phyloP scores from a whole-genome alignment of 1,140 invertebrate genomes.

The Drosophila carrolli region DNA sequence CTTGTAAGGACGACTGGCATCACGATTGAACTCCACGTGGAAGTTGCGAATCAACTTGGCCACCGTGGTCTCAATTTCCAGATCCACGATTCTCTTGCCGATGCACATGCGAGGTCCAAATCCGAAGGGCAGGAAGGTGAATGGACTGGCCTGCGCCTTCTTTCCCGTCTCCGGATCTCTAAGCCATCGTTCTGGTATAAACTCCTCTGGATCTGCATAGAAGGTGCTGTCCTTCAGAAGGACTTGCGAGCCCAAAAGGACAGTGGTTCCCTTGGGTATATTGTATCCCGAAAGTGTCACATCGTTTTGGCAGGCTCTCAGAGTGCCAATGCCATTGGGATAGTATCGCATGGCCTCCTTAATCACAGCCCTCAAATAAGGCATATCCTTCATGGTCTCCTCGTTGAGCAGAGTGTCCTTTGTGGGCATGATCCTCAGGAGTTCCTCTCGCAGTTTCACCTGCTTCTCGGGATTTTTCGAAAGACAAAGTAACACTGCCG shows the following conservation, averaged over 20 bases:
- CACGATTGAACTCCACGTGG: slow-evolving; percentile 85
- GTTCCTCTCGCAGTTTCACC: slow-evolving; percentile 85
- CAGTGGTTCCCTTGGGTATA: slow-evolving; percentile 89
- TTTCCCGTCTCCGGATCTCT: slow-evolving; percentile 80
- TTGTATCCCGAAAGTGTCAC: slow-evolving; percentile 91
- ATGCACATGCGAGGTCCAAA: slow-evolving; percentile 87
- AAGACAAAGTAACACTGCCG: slow-evolving; percentile 63
- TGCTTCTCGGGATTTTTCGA: slow-evolving; percentile 86
- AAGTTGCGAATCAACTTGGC: slow-evolving; percentile 87
- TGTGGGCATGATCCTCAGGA: slow-evolving; percentile 73
- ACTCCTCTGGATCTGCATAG: slow-evolving; percentile 88
- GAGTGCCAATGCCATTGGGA: slow-evolving; percentile 93
- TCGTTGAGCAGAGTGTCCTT: slow-evolving; percentile 82
- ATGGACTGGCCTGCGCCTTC: slow-evolving; percentile 47
- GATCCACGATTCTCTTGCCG: slow-evolving; percentile 88
- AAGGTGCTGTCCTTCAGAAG: slow-evolving; percentile 76
- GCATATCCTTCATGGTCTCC: slow-evolving; percentile 77
- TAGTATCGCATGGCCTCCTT: slow-evolving; percentile 90
- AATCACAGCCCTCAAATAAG: slow-evolving; percentile 86
- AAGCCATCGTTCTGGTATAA: slow-evolving; percentile 92
- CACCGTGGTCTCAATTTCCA: slow-evolving; percentile 88
- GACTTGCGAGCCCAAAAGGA: slow-evolving; percentile 35
- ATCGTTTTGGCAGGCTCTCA: slow-evolving; percentile 90
- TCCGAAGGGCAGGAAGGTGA: slow-evolving; percentile 86
- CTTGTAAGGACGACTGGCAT: slow-evolving; percentile 54